phyloP scores from a whole-genome alignment of 2,797 vertebrate genomes.

The Carduelis carduelis region DNA sequence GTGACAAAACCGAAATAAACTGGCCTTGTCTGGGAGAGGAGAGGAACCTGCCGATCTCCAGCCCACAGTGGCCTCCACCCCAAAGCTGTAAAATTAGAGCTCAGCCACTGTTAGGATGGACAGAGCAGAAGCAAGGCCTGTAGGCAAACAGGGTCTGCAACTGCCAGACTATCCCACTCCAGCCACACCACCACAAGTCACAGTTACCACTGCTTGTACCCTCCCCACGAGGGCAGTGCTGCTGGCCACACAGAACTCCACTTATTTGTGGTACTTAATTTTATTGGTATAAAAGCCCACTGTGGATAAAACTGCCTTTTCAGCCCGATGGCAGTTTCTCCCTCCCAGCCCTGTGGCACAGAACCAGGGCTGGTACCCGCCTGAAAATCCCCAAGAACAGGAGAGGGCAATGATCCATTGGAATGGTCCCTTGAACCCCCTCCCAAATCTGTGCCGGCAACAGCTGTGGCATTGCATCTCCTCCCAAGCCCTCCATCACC shows the following conservation, averaged over 20 bases:
- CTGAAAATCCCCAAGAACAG: conserved; percentile 20
- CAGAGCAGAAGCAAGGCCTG: neutral
- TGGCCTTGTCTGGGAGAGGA: accelerated
- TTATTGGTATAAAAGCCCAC: conserved; percentile 67
- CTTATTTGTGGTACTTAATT: neutral
- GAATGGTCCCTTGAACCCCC: neutral
- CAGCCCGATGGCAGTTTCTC: neutral
- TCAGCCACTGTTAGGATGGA: neutral
- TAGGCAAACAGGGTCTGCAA: neutral
- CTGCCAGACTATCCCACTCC: neutral
- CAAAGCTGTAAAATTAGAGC: neutral
- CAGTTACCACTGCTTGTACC: neutral
- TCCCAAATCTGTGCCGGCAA: neutral
- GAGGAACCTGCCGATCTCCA: neutral
- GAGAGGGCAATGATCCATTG: neutral
- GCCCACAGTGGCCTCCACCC: neutral
- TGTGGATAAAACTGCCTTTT: conserved; percentile 23
- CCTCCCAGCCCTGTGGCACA: neutral
- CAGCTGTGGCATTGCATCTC: neutral
- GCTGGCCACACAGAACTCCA: accelerated
- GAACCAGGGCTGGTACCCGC: neutral
- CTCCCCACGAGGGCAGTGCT: accelerated
- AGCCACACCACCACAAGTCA: neutral
- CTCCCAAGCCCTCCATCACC: neutral
- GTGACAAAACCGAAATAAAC: neutral